Evolutionary conservation across 2,888 invertebrate species (phyloP).

Genomic region (Hofmannophila pseudospretella): DNA sequence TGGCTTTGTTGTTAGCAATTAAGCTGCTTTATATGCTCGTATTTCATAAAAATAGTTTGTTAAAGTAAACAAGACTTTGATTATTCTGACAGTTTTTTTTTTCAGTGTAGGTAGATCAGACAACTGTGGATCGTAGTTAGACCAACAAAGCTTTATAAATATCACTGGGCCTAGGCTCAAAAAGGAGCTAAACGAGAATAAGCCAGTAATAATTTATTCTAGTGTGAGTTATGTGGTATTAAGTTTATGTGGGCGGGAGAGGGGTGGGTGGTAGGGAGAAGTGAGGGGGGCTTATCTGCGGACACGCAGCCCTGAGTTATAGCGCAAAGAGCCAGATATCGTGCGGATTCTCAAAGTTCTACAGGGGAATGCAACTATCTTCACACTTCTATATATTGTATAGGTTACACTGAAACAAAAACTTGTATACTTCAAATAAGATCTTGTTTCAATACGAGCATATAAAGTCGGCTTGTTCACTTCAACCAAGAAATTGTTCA

Average conservation of each 20-base stretch:
- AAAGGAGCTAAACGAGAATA: slow-evolving; percentile 57
- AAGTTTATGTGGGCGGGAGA: slow-evolving; percentile 55
- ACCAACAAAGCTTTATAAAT: slow-evolving; percentile 24
- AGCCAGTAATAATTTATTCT: slow-evolving; percentile 65
- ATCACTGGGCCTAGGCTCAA: slow-evolving; percentile 39
- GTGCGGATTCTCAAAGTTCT: slow-evolving; percentile 5
- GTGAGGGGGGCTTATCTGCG: slow-evolving; percentile 32
- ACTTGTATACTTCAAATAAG: too few species aligned
- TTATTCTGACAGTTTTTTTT: too few species aligned
- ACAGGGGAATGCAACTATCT: slow-evolving; percentile 3
- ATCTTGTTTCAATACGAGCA: too few species aligned
- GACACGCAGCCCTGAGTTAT: slow-evolving; percentile 32
- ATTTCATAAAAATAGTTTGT: too few species aligned
- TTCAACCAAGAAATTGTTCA: too few species aligned
- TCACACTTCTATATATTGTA: neutral
- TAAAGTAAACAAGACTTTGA: too few species aligned
- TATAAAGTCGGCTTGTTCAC: too few species aligned
- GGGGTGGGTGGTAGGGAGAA: slow-evolving; percentile 30
- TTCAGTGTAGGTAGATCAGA: slow-evolving; percentile 5
- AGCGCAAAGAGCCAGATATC: slow-evolving; percentile 15
- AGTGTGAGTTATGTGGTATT: slow-evolving; percentile 66
- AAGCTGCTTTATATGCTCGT: too few species aligned
- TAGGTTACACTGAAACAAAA: too few species aligned
- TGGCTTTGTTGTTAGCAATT: too few species aligned
- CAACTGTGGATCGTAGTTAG: slow-evolving; percentile 1